A percentile compares a stretch with the other conserved stretches of the same genome.
Evolutionary conservation across 2,888 invertebrate genomes (phyloP).

Genomic region (Sinopyrophorus schimmeli): DNA sequence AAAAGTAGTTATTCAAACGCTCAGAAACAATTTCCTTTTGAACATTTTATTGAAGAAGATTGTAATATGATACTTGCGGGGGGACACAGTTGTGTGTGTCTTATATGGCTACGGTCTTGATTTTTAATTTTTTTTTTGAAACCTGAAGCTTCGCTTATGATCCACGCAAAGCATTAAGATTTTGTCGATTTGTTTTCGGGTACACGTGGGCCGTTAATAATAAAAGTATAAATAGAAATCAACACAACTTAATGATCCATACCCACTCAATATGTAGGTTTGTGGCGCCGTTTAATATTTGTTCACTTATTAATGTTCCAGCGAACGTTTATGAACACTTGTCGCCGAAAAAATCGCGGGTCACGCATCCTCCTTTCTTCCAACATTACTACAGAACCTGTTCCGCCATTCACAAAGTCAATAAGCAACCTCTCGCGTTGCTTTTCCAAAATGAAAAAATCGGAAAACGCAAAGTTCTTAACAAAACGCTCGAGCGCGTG

Average conservation of each 20-base stretch:
- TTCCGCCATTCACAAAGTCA: not conserved
- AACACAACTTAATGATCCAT: slow-evolving; percentile 36
- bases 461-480: not conserved
- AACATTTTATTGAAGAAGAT: no score
- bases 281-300: slow-evolving; percentile 45
- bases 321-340: slow-evolving; percentile 42
- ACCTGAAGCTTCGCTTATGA: no score
- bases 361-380: slow-evolving; percentile 28
- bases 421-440: not conserved
- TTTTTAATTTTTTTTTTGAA: no score
- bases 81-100: no score
- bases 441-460: not conserved
- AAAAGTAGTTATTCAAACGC: no score
- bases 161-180: slow-evolving; percentile 19
- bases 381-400: no score
- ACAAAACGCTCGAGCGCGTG: slow-evolving; percentile 17
- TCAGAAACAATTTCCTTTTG: no score
- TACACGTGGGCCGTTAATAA: slow-evolving; percentile 35
- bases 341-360: slow-evolving; percentile 40
- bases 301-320: slow-evolving; percentile 39
- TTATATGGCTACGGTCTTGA: no score
- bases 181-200: slow-evolving; percentile 32
- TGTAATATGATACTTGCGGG: no score
- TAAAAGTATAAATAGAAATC: slow-evolving; percentile 41
- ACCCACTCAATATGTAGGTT: slow-evolving; percentile 44